These are phyloP conservation scores for Pyxicephalus adspersus DNA, from an alignment of 2,113 vertebrate species.

Conservation along the genomic window DNA sequence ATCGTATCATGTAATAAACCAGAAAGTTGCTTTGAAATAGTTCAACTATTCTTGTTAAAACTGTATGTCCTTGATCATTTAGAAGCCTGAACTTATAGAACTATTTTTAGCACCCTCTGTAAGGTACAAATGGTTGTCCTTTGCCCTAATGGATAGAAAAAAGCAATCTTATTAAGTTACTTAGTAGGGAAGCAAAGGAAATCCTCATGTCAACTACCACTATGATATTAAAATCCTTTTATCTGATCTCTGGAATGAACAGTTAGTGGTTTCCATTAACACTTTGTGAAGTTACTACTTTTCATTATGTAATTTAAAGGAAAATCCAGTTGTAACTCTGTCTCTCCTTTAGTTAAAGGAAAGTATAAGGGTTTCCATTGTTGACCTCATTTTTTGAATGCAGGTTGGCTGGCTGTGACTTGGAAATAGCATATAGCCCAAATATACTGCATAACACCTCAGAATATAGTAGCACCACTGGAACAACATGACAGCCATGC, in stretches of 20 bases:
- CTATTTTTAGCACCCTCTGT: conserved; percentile 10
- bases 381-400: too few relatives aligned
- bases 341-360: too few relatives aligned
- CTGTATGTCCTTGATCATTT: background rate
- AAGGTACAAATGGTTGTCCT: conserved; percentile 28
- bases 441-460: too few relatives aligned
- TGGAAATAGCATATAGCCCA: too few relatives aligned
- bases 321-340: too few relatives aligned
- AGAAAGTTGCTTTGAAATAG: background rate
- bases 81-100: background rate
- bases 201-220: background rate
- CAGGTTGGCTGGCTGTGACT: too few relatives aligned
- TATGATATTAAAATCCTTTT: background rate
- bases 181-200: conserved; percentile 16
- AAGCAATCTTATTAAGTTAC: conserved; percentile 31
- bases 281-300: too few relatives aligned
- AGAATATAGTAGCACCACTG: too few relatives aligned
- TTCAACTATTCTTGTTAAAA: too few relatives aligned
- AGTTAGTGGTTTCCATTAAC: background rate
- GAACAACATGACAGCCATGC: too few relatives aligned
- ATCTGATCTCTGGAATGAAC: background rate
- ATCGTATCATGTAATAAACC: background rate
- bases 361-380: too few relatives aligned
- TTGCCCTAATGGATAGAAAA: conserved; percentile 30
- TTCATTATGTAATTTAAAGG: too few relatives aligned